Evolutionary conservation across 2,888 invertebrate genomes (phyloP), one percentile per base, ranked within the genome.

Genomic region (Dioctria linearis): DNA sequence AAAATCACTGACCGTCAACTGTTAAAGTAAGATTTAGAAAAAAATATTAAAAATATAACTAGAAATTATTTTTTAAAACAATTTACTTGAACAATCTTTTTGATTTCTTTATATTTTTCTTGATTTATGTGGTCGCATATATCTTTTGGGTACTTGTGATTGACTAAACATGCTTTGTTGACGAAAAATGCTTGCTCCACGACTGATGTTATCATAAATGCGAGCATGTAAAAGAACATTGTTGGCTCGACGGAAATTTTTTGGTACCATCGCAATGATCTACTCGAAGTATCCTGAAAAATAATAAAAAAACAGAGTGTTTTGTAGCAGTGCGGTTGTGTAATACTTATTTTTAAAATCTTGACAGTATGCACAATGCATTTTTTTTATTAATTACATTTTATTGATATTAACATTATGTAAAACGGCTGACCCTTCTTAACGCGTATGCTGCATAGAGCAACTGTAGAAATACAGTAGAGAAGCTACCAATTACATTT

Each of bases 151-250:
- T 92, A 93, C 1, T 93, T 92, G 82, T 94, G 93, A 86, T 96
- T 94, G 0, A 95, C 93, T 0, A 91, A 90, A 84, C 96, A 96
- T 0, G 95, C 93, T 89, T 94, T 94, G 85, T 94, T 91, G 2
- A 95, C 90, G 86, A 94, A 95, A 85, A 95, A 94, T 43, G 94
- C 92, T 86, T 95, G 95, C 85, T 96, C 95, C 49, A 94, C 91
- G 0, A 96, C 95, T 81, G 92, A 92, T 3, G 95, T 96, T 75
- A 93, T 91, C 94, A 95, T 95, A 85, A 92, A 95, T 1, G 96
- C 95, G 90, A 96, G 92, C 95, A 97, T 96, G 86, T 96, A 97
- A 2, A 96, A 90, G 86, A 96, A 94, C 93, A 97, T 93, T 0
- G 95, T 92, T 0, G 97, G 96, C 86, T 97, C 97, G 39, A 97